Evolutionary conservation across 2,888 invertebrate genomes (phyloP), one percentile per base, ranked within the genome.

Genomic region (Empis livida): DNA sequence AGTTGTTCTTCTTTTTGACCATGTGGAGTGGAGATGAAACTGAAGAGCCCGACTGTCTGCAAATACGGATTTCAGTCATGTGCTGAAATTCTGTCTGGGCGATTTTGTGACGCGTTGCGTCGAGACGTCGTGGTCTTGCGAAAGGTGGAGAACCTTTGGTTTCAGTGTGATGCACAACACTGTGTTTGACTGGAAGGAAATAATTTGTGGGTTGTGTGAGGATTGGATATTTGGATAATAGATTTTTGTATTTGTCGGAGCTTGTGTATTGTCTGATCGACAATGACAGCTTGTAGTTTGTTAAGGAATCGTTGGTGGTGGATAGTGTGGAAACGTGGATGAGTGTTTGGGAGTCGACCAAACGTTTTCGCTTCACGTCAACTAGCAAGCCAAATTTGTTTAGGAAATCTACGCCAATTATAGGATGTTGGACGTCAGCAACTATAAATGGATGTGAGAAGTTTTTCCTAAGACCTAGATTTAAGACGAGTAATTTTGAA

Each of bases 121-220:
- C 42, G 10, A 42, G 27, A 20, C 42, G 17, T 27, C 42, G 17
- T n/a, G 42, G 42, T n/a, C 11, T 23, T n/a, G 42, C 16, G 20
- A 20, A 16, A 15, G 16, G 75, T 23, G 35, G 17, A 10, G 15
- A 38, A 38, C 44, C 30, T 30, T 30, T 30, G 10, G 14, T 45
- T 3, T 30, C 40, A 40, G 39, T 31, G 20, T 40, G 41, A 14
- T 45, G 16, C 5, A 41, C 45, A 2, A 15, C 45, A 40, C 32
- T 39, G 30, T 30, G 45, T 40, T 13, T 31, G 32, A 32, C 27
- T 32, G 11, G 20, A 31, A 9, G 20, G 10, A 32, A 42, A 31
- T 35, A 35, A 20, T 11, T 35, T 35, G 14, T 32, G n/a, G 23
- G n/a, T 14, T 23, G 17, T 16, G 16, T 27, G 35, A 42, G 11